Conservation (phyloP, 1,140 invertebrate species). For the Drosophila watanabei region DNA sequence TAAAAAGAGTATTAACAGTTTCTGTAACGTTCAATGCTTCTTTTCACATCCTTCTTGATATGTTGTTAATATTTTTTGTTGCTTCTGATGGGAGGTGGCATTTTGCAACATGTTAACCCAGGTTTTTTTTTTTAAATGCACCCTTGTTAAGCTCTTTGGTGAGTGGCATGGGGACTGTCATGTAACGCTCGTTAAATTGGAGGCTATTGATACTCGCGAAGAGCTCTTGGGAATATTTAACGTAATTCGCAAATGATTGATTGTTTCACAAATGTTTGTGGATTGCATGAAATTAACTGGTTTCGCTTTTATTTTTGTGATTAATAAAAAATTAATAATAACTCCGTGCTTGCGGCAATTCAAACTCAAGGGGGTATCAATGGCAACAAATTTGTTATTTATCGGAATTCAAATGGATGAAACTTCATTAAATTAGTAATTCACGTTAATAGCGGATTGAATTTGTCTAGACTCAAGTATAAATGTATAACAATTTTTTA, state of each 20-base stretch:
- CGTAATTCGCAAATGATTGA: conserved; percentile 42
- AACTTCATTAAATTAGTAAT: background rate
- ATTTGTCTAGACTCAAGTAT: no score
- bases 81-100: conserved; percentile 3
- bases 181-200: conserved; percentile 58
- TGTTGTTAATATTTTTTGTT: conserved; percentile 22
- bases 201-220: conserved; percentile 42
- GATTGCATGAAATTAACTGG: background rate
- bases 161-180: conserved; percentile 24
- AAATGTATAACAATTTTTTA: background rate
- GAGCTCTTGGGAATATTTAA: conserved; percentile 44
- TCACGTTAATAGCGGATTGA: background rate
- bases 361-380: background rate
- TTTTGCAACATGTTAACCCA: conserved; percentile 28
- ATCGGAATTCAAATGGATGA: background rate
- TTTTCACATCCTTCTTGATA: conserved; percentile 3
- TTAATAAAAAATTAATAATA: conserved; percentile 30
- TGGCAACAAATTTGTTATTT: background rate
- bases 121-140: conserved; percentile 22
- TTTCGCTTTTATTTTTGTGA: conserved; percentile 1
- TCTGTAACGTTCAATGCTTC: background rate
- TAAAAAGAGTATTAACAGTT: background rate
- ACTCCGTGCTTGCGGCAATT: background rate
- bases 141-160: conserved; percentile 38
- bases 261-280: conserved; percentile 32